These are phyloP conservation scores for Ditylenchus weischeri DNA, from an alignment of 2,888 invertebrate genomes.

Conservation along the genomic window DNA sequence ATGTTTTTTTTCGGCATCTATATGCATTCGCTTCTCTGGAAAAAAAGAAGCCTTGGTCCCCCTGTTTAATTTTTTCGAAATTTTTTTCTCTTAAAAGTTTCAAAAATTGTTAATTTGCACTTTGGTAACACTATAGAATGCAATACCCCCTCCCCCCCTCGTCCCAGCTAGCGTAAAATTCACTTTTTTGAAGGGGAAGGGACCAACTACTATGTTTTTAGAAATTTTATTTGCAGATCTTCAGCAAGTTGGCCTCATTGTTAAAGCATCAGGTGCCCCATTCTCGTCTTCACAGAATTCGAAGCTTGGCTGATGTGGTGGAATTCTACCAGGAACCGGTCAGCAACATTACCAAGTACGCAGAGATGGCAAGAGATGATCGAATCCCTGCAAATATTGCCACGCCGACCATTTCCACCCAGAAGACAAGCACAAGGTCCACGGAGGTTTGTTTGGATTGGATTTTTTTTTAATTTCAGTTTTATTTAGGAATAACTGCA, in stretches of 20 bases:
- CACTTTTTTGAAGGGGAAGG: no score
- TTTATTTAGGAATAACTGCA: slow-evolving; percentile 48
- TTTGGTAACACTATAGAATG: no score
- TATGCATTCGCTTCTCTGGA: no score
- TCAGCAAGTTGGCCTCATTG: slow-evolving; percentile 24
- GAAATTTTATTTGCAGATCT: slow-evolving; percentile 30
- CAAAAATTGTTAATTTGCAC: no score
- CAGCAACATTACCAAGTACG: slow-evolving; percentile 45
- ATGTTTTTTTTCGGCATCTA: no score
- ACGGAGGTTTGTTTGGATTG: slow-evolving; percentile 40
- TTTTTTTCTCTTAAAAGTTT: no score
- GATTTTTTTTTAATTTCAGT: no score
- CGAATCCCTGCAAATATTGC: slow-evolving; percentile 48
- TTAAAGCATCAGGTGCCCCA: slow-evolving; percentile 39
- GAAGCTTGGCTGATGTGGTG: slow-evolving; percentile 43
- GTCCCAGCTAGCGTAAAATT: no score
- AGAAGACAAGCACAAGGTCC: slow-evolving; percentile 49
- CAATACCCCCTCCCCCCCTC: no score
- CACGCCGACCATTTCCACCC: slow-evolving; percentile 53
- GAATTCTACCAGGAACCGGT: slow-evolving; percentile 50
- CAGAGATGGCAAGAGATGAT: slow-evolving; percentile 42
- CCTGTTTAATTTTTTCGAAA: no score
- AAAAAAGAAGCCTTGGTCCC: no score
- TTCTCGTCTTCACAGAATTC: slow-evolving; percentile 43
- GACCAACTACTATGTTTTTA: no score